Conservation (phyloP, 2,888 invertebrate genomes). For the Pegoplata infirma region DNA sequence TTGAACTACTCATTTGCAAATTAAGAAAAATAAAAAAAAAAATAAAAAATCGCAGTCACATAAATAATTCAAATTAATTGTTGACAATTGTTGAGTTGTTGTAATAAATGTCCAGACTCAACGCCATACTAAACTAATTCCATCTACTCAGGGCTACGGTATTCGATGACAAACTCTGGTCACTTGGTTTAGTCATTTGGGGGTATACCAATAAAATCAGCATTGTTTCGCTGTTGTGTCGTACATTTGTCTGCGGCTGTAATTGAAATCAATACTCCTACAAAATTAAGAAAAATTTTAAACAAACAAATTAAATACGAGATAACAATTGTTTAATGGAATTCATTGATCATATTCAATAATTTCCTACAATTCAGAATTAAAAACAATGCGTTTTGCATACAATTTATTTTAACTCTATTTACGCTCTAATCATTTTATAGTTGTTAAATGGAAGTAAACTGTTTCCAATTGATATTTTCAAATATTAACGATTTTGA, state of each 20-base stretch:
- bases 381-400: background rate
- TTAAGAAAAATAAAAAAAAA: background rate
- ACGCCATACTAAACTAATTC: conserved; percentile 27
- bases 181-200: conserved; percentile 35
- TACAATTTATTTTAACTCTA: background rate
- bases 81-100: conserved; percentile 66
- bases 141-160: conserved; percentile 3
- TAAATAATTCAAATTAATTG: conserved; percentile 73
- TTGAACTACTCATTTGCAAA: background rate
- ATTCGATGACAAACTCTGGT: conserved; percentile 12
- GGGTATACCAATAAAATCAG: conserved; percentile 38
- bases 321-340: conserved; percentile 39
- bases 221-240: conserved; percentile 41
- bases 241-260: conserved; percentile 38
- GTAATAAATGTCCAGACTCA: conserved; percentile 9
- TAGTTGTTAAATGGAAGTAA: conserved; percentile 1
- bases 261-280: conserved; percentile 50
- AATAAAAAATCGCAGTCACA: conserved; percentile 68
- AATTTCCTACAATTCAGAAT: background rate
- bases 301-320: conserved; percentile 10
- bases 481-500: no score
- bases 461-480: no score
- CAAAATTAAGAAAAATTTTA: no score
- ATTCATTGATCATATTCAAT: conserved; percentile 48
- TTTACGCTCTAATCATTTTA: no score